These are phyloP conservation scores for Dendroctonus ponderosae DNA, from an alignment of 1,140 invertebrate species.

Conservation along the genomic window DNA sequence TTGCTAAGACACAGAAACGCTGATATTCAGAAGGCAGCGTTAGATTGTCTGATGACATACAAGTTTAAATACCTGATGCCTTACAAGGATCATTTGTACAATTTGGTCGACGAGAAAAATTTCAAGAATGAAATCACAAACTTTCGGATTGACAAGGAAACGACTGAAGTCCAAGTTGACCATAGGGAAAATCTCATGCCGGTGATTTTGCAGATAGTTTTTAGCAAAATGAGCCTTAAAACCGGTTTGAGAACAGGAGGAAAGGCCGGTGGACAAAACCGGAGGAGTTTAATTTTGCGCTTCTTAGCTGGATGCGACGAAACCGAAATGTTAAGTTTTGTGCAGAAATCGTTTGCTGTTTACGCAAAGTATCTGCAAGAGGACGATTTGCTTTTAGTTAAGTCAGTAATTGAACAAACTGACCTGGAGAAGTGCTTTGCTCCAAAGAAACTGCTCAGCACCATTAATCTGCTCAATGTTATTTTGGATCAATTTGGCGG, in stretches of 20 bases:
- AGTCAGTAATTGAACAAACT: constrained; percentile 52
- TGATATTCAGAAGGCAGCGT: constrained; percentile 77
- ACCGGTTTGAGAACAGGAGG: constrained; percentile 69
- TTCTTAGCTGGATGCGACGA: constrained; percentile 81
- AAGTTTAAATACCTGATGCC: constrained; percentile 73
- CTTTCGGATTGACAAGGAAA: constrained; percentile 74
- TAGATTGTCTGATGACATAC: constrained; percentile 83
- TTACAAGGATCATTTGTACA: constrained; percentile 75
- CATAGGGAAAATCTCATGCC: constrained; percentile 77
- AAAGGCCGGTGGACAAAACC: constrained; percentile 65
- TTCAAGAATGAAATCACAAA: constrained; percentile 79
- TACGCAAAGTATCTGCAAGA: constrained; percentile 65
- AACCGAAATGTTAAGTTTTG: constrained; percentile 74
- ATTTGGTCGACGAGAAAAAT: constrained; percentile 81
- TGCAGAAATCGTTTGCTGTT: constrained; percentile 79
- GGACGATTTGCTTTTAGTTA: constrained; percentile 52
- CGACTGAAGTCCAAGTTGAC: constrained; percentile 64
- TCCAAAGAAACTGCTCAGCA: constrained; percentile 71
- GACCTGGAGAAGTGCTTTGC: constrained; percentile 64
- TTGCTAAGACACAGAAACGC: constrained; percentile 75
- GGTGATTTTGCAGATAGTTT: constrained; percentile 81
- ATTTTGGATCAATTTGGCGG: constrained; percentile 85
- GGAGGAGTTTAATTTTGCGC: constrained; percentile 75
- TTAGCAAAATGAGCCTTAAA: constrained; percentile 84
- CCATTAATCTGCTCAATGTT: constrained; percentile 73